Percentiles rank a stretch among this genome's conserved stretches.
These are phyloP conservation scores for Platysteira castanea DNA, from an alignment of 2,113 vertebrate genomes.

Conservation along the genomic window DNA sequence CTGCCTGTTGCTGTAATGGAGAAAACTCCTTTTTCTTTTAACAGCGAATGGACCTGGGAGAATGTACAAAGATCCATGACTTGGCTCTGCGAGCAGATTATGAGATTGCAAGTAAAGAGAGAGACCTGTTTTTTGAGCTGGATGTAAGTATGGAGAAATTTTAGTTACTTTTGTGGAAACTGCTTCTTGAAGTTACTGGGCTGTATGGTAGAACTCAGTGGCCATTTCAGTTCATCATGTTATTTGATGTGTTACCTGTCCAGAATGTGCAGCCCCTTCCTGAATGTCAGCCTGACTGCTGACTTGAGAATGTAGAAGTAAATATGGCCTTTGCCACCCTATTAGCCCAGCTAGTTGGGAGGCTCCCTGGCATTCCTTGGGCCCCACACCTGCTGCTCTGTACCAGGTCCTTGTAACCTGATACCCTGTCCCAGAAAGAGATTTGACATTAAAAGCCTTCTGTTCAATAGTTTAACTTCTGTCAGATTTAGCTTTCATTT, in stretches of 20 bases:
- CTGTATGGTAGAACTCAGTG: background rate
- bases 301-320: background rate
- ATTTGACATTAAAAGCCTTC: background rate
- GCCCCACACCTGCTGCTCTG: background rate
- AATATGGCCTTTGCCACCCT: background rate
- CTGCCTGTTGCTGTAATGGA: background rate
- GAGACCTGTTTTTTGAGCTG: conserved; percentile 96
- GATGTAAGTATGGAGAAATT: conserved; percentile 83
- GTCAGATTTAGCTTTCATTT: background rate
- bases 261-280: background rate
- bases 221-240: background rate
- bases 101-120: conserved; percentile 97
- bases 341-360: background rate
- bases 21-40: background rate
- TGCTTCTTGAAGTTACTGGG: background rate
- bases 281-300: background rate
- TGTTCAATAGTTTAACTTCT: background rate
- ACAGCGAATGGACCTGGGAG: conserved; percentile 97
- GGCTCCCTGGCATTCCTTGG: background rate
- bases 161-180: background rate
- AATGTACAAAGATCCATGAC: conserved; percentile 99
- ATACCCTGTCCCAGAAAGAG: background rate
- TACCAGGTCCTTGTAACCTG: background rate
- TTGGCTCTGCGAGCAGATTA: conserved; percentile 97
- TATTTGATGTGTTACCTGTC: background rate